A percentile compares a stretch with the other conserved stretches of the same genome.
These are phyloP conservation scores for Meganola albula DNA, from an alignment of 2,888 invertebrate species.

Conservation along the genomic window DNA sequence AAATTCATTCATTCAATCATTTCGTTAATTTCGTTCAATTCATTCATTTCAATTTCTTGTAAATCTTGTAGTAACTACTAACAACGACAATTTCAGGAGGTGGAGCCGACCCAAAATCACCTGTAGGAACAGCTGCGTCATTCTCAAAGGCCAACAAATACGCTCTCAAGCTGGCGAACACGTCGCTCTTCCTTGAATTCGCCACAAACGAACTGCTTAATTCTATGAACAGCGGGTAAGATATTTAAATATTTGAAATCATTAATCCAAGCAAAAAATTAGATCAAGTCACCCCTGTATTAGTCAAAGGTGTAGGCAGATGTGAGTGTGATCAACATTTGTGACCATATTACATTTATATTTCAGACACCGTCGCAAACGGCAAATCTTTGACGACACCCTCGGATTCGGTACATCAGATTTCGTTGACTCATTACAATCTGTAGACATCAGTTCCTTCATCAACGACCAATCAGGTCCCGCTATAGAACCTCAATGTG, in stretches of 20 bases:
- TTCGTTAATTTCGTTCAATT: no score
- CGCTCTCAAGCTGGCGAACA: slow-evolving; percentile 89
- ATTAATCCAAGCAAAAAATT: no score
- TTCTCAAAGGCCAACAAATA: slow-evolving; percentile 93
- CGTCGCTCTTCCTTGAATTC: slow-evolving; percentile 90
- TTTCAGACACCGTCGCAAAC: slow-evolving; percentile 79
- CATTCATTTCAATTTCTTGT: no score
- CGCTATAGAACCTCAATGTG: slow-evolving; percentile 83
- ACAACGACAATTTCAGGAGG: slow-evolving; percentile 81
- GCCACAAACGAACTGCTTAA: slow-evolving; percentile 92
- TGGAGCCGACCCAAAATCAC: slow-evolving; percentile 90
- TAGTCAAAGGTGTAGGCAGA: no score
- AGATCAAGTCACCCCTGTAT: no score
- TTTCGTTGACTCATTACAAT: slow-evolving; percentile 86
- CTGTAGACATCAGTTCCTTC: slow-evolving; percentile 86
- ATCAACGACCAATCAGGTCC: slow-evolving; percentile 79
- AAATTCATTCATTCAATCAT: no score
- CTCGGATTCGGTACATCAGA: slow-evolving; percentile 72
- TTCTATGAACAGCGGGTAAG: slow-evolving; percentile 76
- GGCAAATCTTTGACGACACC: slow-evolving; percentile 83
- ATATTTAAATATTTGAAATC: slow-evolving; percentile 1
- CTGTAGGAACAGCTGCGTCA: slow-evolving; percentile 91
- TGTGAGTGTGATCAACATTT: no score
- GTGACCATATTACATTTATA: no score
- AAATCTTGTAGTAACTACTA: no score